phyloP scores from a whole-genome alignment of 2,113 vertebrate species.

The Ictalurus punctatus region DNA sequence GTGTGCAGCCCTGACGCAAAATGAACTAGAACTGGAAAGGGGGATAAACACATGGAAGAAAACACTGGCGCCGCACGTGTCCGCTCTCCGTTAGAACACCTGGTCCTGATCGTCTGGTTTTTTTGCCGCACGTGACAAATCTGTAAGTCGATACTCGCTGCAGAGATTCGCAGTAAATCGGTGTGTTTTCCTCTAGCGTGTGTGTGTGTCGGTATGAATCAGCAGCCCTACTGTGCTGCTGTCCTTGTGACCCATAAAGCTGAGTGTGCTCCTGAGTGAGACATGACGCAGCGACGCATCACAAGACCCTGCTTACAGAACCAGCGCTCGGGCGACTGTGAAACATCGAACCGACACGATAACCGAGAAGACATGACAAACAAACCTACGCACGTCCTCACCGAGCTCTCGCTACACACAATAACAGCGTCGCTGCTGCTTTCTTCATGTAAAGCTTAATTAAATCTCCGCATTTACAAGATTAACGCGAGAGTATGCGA shows the following conservation, averaged over 20 bases:
- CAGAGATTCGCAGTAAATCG: background rate
- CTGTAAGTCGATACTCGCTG: slow-evolving; percentile 38
- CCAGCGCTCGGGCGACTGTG: background rate
- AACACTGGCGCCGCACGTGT: background rate
- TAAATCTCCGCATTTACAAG: slow-evolving; percentile 31
- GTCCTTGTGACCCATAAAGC: slow-evolving; percentile 44
- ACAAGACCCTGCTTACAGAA: slow-evolving; percentile 3
- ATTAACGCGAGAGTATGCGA: slow-evolving; percentile 28
- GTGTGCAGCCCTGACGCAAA: too few relatives aligned
- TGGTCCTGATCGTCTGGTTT: background rate
- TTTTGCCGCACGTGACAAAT: background rate
- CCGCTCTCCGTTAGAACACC: background rate
- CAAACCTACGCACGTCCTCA: slow-evolving; percentile 4
- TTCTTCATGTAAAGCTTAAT: slow-evolving; percentile 33
- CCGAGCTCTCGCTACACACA: slow-evolving; percentile 3
- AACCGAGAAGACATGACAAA: slow-evolving; percentile 2
- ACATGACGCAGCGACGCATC: slow-evolving; percentile 9
- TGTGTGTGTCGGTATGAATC: slow-evolving; percentile 31
- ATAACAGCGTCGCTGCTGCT: background rate
- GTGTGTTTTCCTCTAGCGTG: slow-evolving; percentile 3
- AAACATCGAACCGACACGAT: slow-evolving; percentile 10
- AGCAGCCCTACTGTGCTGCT: slow-evolving; percentile 44
- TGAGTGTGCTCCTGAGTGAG: slow-evolving; percentile 23
- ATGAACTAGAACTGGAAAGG: background rate
- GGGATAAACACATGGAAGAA: background rate